phyloP scores from a whole-genome alignment of 2,888 invertebrate genomes.

The Cyclophora albipunctata region DNA sequence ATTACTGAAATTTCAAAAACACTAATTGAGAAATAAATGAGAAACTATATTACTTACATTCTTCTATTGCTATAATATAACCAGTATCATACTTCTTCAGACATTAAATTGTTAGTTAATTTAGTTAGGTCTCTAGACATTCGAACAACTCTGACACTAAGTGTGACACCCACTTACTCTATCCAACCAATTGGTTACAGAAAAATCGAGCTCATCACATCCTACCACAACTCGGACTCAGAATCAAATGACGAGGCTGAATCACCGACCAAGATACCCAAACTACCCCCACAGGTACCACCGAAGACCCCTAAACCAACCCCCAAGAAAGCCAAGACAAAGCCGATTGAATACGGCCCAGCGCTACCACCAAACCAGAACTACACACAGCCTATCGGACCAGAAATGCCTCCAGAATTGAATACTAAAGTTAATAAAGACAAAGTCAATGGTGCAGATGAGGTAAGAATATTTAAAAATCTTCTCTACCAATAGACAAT shows the following conservation, averaged over 20 bases:
- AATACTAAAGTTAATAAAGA: conserved; percentile 23
- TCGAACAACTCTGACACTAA: no score
- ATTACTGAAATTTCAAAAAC: no score
- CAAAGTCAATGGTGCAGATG: conserved; percentile 21
- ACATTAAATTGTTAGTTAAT: no score
- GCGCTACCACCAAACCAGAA: conserved; percentile 47
- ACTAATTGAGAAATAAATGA: no score
- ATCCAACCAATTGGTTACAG: conserved; percentile 34
- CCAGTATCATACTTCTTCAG: no score
- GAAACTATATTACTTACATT: no score
- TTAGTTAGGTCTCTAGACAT: no score
- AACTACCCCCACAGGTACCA: conserved; percentile 19
- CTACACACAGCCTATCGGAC: conserved; percentile 56
- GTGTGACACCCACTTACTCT: no score
- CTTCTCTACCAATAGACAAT: no score
- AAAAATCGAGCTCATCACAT: conserved; percentile 75
- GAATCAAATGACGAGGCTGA: conserved; percentile 69
- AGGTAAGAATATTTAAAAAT: conserved; percentile 26
- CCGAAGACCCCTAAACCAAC: conserved; percentile 21
- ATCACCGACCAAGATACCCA: conserved; percentile 27
- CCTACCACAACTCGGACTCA: conserved; percentile 71
- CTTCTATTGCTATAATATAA: no score
- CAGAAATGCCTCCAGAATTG: conserved; percentile 48
- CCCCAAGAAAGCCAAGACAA: conserved; percentile 45
- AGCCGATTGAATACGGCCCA: conserved; percentile 50